Base-by-base conservation (phyloP, 2,113 vertebrate genomes). In the Lota lota region DNA sequence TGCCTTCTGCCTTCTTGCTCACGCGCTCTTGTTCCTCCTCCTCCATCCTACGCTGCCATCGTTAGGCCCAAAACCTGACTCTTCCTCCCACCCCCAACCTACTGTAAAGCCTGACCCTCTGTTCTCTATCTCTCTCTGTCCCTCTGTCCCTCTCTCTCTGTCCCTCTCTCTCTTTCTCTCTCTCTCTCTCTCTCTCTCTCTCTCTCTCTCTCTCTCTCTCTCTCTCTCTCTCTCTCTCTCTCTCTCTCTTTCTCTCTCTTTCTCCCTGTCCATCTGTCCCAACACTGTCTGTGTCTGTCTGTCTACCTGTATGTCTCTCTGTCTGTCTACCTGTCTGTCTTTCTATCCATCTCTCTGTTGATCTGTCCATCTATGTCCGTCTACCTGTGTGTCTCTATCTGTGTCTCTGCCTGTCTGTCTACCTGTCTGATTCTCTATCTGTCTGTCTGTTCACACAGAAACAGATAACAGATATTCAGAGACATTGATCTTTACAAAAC, bases 131-230 rank as follows among this genome's bases (percentile, higher is more conserved):
- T 53, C 51, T 53, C 51, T 53, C 51, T 53, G 2, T 53, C 51
- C 12, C 51, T 12, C 51, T 53, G 12, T 53, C 51, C 12, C 51
- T 53, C 16, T 53, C 51, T 11, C 51, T 17, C 51, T 15, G 3
- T 2, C 51, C 12, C 51, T 53, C 51, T 53, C 28, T 53, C 51
- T 17, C 51, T 53, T 14, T 12, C 51, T 17, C 12, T 53, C 51
- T 53, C 3, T 7, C n/a, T 18, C 6, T 79, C 79, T 28, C 67
- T 50, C 4, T 36, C 54, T 67, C 66, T 69, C 66, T 62, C 73
- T 67, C 7, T 51, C 77, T 74, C 72, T 61, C 76, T 83, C 78
- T 20, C 1, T n/a, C 57, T 21, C 3, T 59, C 20, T 3, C 75
- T 20, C 66, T 63, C 56, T 64, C 70, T 75, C 68, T 70, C 56